These are phyloP conservation scores for Suillia variegata DNA, from an alignment of 2,888 invertebrate species.

Conservation along the genomic window DNA sequence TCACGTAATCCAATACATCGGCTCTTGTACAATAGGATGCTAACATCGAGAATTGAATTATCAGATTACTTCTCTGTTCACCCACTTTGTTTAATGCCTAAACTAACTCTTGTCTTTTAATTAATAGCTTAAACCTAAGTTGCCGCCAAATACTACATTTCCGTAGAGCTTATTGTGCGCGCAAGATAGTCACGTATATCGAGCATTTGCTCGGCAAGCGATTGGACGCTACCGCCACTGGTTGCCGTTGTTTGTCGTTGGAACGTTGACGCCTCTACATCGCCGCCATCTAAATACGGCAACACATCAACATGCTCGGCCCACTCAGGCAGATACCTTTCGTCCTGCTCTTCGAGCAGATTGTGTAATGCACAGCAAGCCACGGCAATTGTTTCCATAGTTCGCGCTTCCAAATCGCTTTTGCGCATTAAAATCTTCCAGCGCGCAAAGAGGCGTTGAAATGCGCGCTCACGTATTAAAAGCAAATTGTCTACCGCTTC, in stretches of 20 bases:
- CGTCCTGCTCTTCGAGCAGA: conserved; percentile 50
- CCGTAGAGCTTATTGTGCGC: conserved; percentile 47
- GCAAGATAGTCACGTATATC: conserved; percentile 46
- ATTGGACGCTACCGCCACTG: not conserved
- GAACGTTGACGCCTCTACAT: conserved; percentile 3
- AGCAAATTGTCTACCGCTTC: conserved; percentile 51
- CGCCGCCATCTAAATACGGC: not conserved
- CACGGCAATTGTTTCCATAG: conserved; percentile 49
- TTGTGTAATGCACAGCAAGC: conserved; percentile 57
- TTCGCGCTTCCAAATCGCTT: conserved; percentile 49
- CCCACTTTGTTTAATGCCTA: no score
- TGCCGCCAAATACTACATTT: conserved; percentile 32
- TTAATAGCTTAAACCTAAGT: not conserved
- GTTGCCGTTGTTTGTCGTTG: not conserved
- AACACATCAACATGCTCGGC: conserved; percentile 36
- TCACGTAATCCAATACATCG: no score
- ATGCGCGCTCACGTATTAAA: conserved; percentile 48
- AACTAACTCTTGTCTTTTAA: no score
- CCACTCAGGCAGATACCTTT: conserved; percentile 49
- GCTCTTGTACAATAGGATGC: no score
- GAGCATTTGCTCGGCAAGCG: conserved; percentile 24
- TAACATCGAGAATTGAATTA: no score
- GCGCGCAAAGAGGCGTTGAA: conserved; percentile 53
- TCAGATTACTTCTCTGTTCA: no score
- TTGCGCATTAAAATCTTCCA: conserved; percentile 54